Percentiles rank a stretch among this genome's conserved stretches.
Evolutionary conservation across 2,888 invertebrate species (phyloP).

Genomic region (Eurytoma californica): DNA sequence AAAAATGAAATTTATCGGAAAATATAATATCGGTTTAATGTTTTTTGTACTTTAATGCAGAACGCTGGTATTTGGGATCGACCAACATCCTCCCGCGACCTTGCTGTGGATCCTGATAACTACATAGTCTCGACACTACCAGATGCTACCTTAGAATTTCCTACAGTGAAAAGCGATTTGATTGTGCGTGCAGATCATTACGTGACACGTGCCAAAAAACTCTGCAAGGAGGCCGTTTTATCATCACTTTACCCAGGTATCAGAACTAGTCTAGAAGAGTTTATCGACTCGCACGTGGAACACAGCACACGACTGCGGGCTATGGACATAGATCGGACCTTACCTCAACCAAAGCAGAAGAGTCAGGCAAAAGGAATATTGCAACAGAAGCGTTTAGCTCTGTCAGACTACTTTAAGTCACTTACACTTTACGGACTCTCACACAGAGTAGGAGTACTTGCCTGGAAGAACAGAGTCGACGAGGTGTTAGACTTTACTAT

Average conservation of each 20-base stretch:
- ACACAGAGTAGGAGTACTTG: slow-evolving; percentile 84
- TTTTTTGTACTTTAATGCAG: neutral
- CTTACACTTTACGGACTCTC: slow-evolving; percentile 86
- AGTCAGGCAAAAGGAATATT: slow-evolving; percentile 88
- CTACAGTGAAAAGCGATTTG: slow-evolving; percentile 63
- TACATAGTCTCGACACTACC: slow-evolving; percentile 66
- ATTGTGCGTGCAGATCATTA: slow-evolving; percentile 74
- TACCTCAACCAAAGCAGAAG: slow-evolving; percentile 84
- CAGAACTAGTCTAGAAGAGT: slow-evolving; percentile 81
- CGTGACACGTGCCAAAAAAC: slow-evolving; percentile 79
- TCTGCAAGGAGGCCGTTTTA: slow-evolving; percentile 81
- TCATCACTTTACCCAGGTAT: slow-evolving; percentile 79
- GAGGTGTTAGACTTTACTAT: slow-evolving; percentile 81
- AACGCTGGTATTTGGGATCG: slow-evolving; percentile 69
- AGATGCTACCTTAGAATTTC: neutral
- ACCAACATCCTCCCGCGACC: slow-evolving; percentile 65
- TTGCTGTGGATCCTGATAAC: slow-evolving; percentile 67
- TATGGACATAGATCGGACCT: slow-evolving; percentile 76
- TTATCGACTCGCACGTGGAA: slow-evolving; percentile 82
- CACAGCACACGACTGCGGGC: slow-evolving; percentile 82
- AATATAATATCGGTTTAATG: neutral
- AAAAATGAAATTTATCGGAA: neutral
- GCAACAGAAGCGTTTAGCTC: slow-evolving; percentile 88
- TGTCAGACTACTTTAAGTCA: slow-evolving; percentile 90
- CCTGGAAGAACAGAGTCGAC: slow-evolving; percentile 68